Evolutionary conservation across 2,888 invertebrate genomes (phyloP).

Genomic region (Mylabris sibirica): DNA sequence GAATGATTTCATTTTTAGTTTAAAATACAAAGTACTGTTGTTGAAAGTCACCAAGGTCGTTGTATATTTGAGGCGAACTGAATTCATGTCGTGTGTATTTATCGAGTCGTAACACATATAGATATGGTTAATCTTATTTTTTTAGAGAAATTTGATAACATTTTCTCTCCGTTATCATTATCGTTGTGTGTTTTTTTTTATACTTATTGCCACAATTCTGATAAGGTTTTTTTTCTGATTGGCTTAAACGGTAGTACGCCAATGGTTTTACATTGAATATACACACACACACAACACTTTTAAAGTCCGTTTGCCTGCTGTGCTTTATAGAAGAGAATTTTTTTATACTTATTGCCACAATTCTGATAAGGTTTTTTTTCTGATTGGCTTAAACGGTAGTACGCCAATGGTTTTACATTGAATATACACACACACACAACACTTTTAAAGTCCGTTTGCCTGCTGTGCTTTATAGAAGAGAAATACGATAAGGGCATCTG

Average conservation of each 20-base stretch:
- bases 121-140: no score
- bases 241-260: not conserved
- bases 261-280: not conserved
- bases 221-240: not conserved
- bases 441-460: slow-evolving; percentile 4
- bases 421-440: not conserved
- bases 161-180: not conserved
- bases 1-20: not conserved
- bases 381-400: not conserved
- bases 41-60: slow-evolving; percentile 5
- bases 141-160: not conserved
- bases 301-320: slow-evolving; percentile 6
- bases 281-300: not conserved
- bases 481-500: slow-evolving; percentile 10
- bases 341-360: not conserved
- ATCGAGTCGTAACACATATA: not conserved
- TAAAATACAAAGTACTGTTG: not conserved
- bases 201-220: not conserved
- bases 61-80: not conserved
- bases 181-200: not conserved
- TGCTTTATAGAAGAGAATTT: not conserved
- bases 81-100: not conserved
- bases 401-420: not conserved
- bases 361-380: not conserved
- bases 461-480: not conserved